Base-by-base conservation (phyloP, 2,797 vertebrate genomes). In the Gallinago nigripennis region DNA sequence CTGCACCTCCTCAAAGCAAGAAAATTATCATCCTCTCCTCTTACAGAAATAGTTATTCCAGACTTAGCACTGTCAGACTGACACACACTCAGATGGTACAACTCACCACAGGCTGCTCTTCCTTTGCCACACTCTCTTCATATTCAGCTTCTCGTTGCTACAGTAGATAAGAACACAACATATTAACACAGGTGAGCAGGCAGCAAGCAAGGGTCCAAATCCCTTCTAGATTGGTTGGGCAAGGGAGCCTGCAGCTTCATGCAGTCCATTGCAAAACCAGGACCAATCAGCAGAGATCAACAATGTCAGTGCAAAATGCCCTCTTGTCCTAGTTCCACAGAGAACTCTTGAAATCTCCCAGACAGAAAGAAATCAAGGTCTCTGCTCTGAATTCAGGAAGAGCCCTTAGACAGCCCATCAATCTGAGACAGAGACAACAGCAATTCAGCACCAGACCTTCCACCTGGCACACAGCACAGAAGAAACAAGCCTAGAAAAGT, bases 91-190 rank as follows among this genome's bases (percentile, higher is more conserved):
- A 76, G 28, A 54, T 8, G 8, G 11, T 10, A 21, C 46, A 63
- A 97, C 99, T 98, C 96, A 99, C 99, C 98, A 99, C 98, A 39
- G 99, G 99, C 27, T 98, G 98, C 4, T 98, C 98, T 90, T 98
- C 99, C 96, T 99, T 99, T 16, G 98, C 98, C 97, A 99, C 89
- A 37, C 98, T 99, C 92, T 99, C 99, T 94, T 99, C 99, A 80
- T 99, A 99, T 89, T 99, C 99, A 16, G 99, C 98, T 95, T 99
- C 99, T 88, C 98, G 98, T 97, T 99, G 98, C 99, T 99, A 95
- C 33, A 82, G 90, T 43, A 41, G 85, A 64, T 87, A 1, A 90
- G 27, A 95, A 90, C 31, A 76, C 8, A 58, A 24, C 4, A 12
- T 6, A 50, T 97, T 61, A 96, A 82, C 15, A 50, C 12, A 7